Percentiles rank a stretch among this genome's conserved stretches.
Conservation (phyloP, 2,888 invertebrate species). For the Sturmia bella region DNA sequence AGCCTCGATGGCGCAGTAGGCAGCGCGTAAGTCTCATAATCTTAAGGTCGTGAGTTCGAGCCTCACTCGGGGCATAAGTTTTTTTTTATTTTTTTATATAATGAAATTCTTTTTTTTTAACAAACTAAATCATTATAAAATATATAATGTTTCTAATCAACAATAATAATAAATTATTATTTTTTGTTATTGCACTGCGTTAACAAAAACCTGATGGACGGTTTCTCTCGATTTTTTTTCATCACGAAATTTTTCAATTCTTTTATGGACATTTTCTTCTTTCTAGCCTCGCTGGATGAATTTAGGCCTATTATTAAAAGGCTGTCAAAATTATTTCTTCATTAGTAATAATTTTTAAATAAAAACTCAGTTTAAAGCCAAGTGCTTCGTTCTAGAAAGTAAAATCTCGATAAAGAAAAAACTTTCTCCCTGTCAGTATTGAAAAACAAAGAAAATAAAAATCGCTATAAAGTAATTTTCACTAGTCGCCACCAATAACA, state of each 20-base stretch:
- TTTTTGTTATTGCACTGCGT: too few relatives aligned
- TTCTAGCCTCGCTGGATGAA: background rate
- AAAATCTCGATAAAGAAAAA: conserved; percentile 31
- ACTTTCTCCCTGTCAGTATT: conserved; percentile 49
- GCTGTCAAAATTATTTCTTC: background rate
- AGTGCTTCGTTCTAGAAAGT: conserved; percentile 18
- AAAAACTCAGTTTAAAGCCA: background rate
- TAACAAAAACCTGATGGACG: too few relatives aligned
- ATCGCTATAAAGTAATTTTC: conserved; percentile 36
- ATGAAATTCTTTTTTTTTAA: background rate
- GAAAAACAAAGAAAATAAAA: background rate
- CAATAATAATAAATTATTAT: too few relatives aligned
- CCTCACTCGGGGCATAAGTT: conserved; percentile 63
- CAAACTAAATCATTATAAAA: too few relatives aligned
- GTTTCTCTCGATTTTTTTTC: background rate
- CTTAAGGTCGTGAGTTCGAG: conserved; percentile 71
- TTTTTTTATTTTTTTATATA: conserved; percentile 19
- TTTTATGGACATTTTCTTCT: background rate
- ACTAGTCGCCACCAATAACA: conserved; percentile 19
- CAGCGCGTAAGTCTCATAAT: conserved; percentile 69
- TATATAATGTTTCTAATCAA: too few relatives aligned
- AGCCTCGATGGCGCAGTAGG: conserved; percentile 70
- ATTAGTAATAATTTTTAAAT: background rate
- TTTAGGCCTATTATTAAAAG: background rate
- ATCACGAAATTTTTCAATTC: background rate